These are phyloP conservation scores for Mongoloraphidia duomilia DNA, from an alignment of 2,888 invertebrate genomes.

Conservation along the genomic window DNA sequence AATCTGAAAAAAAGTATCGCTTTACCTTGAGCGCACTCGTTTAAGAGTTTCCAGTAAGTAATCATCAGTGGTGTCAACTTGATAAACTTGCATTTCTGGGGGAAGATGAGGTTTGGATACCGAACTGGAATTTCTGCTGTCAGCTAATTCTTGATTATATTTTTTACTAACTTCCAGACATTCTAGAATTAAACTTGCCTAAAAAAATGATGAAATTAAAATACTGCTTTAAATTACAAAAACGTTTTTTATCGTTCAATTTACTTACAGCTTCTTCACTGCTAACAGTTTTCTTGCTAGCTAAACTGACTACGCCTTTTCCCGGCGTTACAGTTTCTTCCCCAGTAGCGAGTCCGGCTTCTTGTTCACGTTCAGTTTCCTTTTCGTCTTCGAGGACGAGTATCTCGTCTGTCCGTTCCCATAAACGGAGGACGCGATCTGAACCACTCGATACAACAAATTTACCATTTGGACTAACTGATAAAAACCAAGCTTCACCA, in stretches of 20 bases:
- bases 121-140: slow-evolving; percentile 19
- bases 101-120: slow-evolving; percentile 39
- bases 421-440: slow-evolving; percentile 76
- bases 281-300: slow-evolving; percentile 76
- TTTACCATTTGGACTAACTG: slow-evolving; percentile 69
- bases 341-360: slow-evolving; percentile 57
- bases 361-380: slow-evolving; percentile 71
- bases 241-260: background rate
- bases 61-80: slow-evolving; percentile 55
- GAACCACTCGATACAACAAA: slow-evolving; percentile 68
- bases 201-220: slow-evolving; percentile 11
- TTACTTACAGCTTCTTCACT: slow-evolving; percentile 69
- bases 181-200: slow-evolving; percentile 84
- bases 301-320: slow-evolving; percentile 56
- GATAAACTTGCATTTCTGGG: slow-evolving; percentile 68
- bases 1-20: slow-evolving; percentile 6
- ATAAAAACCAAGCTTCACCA: slow-evolving; percentile 61
- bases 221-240: slow-evolving; percentile 4
- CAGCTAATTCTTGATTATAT: slow-evolving; percentile 42
- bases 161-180: slow-evolving; percentile 65
- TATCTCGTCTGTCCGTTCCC: slow-evolving; percentile 73
- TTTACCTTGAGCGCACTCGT: slow-evolving; percentile 66
- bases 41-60: slow-evolving; percentile 69
- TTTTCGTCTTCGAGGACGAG: slow-evolving; percentile 85
- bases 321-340: slow-evolving; percentile 55